Base-by-base conservation (phyloP, 53 echinoderm and acorn worm species). In the Mesocentrotus franciscanus region DNA sequence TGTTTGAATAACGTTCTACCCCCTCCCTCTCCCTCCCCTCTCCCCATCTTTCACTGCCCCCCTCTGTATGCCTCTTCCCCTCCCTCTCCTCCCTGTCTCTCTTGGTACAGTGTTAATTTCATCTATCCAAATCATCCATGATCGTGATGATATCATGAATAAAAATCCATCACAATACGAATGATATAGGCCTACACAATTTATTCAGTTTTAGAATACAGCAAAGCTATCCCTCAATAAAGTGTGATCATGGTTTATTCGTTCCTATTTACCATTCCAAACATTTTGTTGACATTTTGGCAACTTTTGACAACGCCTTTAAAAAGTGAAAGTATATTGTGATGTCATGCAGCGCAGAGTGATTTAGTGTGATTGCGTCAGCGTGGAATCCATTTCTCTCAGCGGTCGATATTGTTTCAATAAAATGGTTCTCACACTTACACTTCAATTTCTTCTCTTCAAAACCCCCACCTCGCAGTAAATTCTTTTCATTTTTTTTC, bases 341-440 rank as follows among this genome's bases (percentile, higher is more conserved):
- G 90, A 90, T 62, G 90, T 90, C 90, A 90, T 62, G 90, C 90
- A 61, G 90, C 90, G 90, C 62, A 24, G 90, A 62, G 14, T 90
- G 90, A 90, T 90, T 78, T 61, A 61, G 32, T 90, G 62, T 60
- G 90, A 90, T 90, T 90, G 90, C 18, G 34, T 32, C 90, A 26
- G 90, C 62, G 34, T 90, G 90, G 15, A 62, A 90, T 27, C 90
- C 60, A 62, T 90, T 61, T 32, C 90, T 17, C 90, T 62, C 90
- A 90, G 90, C 90, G 61, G 90, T 90, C 90, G 61, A 90, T 90
- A 90, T 90, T 90, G 90, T 90, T 90, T 90, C 90, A 90, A 90
- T 90, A 90, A 90, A 61, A 90, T 62, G 61, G 61, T 62, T 90
- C 90, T 90, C 90, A 90, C 90, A 90, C 90, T 60, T 33, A 17